Evolutionary conservation across 2,888 invertebrate genomes (phyloP).

Genomic region (Trichopoda pennipes): DNA sequence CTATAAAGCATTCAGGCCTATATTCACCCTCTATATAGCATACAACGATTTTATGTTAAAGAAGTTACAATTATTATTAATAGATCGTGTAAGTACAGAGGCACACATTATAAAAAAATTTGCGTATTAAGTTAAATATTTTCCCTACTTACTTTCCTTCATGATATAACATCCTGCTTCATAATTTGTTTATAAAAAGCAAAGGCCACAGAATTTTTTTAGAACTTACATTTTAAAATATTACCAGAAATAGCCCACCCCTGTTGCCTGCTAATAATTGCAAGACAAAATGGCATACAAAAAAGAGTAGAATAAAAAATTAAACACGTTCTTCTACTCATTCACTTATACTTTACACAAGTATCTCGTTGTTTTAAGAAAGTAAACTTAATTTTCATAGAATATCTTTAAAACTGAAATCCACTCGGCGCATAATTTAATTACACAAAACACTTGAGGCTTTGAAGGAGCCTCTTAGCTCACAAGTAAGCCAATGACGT

Average conservation of each 20-base stretch:
- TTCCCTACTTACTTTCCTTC: no score
- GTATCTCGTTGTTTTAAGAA: slow-evolving; percentile 31
- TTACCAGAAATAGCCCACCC: not conserved
- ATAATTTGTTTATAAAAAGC: no score
- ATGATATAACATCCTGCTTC: no score
- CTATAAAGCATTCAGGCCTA: no score
- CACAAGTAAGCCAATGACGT: slow-evolving; percentile 61
- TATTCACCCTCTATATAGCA: no score
- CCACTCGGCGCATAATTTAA: slow-evolving; percentile 66
- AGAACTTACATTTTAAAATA: not conserved
- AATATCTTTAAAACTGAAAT: slow-evolving; percentile 62
- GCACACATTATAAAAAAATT: no score
- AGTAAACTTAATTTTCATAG: slow-evolving; percentile 62
- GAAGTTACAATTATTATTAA: no score
- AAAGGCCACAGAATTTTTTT: no score
- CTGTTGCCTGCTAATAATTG: slow-evolving; percentile 6
- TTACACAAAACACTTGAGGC: slow-evolving; percentile 66
- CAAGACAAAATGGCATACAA: not conserved
- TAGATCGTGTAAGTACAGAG: no score
- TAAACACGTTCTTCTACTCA: not conserved
- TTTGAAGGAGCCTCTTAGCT: slow-evolving; percentile 55
- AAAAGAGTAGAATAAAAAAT: not conserved
- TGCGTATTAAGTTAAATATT: no score
- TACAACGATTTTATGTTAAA: no score
- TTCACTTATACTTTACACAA: slow-evolving; percentile 24